Evolutionary conservation across 2,888 invertebrate genomes (phyloP).

Genomic region (Odontocerum albicorne): DNA sequence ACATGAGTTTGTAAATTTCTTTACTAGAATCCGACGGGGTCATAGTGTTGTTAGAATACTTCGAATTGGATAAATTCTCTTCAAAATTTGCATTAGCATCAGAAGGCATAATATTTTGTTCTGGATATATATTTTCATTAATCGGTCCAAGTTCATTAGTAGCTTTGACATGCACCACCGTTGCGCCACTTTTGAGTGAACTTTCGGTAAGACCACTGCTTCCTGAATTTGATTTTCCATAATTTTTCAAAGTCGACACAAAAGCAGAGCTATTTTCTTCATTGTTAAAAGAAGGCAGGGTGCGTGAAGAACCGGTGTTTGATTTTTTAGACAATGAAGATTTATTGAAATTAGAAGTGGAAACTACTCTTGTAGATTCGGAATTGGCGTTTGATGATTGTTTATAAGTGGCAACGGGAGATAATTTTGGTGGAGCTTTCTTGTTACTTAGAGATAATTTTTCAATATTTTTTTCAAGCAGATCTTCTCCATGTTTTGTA

Average conservation of each 20-base stretch:
- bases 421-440: neutral
- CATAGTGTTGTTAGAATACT: conserved; percentile 6
- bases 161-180: conserved; percentile 20
- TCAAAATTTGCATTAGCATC: neutral
- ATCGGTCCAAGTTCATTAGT: conserved; percentile 14
- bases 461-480: conserved; percentile 5
- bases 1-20: conserved; percentile 29
- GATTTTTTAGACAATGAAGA: conserved; percentile 3
- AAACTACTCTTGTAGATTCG: neutral
- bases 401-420: conserved; percentile 1
- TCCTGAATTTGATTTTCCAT: conserved; percentile 29
- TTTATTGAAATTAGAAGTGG: conserved; percentile 1
- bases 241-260: conserved; percentile 24
- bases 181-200: conserved; percentile 29
- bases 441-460: conserved; percentile 13
- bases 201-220: conserved; percentile 30
- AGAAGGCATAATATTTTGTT: neutral
- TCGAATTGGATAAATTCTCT: conserved; percentile 1
- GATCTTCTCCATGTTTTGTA: conserved; percentile 27
- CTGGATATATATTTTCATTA: conserved; percentile 14
- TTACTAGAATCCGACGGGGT: conserved; percentile 30
- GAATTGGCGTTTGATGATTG: neutral
- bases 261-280: conserved; percentile 14
- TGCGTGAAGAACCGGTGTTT: conserved; percentile 1
- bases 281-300: conserved; percentile 8